Evolutionary conservation across 2,888 invertebrate genomes (phyloP).

Genomic region (Branchellion lobata): DNA sequence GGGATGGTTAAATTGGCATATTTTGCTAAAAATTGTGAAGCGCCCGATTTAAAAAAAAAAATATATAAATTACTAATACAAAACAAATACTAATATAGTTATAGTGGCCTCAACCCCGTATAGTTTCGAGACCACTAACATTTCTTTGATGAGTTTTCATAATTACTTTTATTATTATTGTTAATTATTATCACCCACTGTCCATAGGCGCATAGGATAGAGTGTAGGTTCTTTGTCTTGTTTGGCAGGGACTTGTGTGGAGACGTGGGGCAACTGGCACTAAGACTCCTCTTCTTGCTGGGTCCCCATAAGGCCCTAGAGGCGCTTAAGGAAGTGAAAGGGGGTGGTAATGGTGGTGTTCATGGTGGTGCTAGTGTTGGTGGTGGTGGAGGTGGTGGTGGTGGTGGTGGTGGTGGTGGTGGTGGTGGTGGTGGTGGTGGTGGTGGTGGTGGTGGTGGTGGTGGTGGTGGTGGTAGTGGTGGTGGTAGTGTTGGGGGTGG

Average conservation of each 20-base stretch:
- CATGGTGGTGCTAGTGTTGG: not conserved
- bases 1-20: no score
- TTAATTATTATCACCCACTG: slow-evolving; percentile 26
- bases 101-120: no score
- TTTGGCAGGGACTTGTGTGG: slow-evolving; percentile 46
- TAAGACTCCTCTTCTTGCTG: slow-evolving; percentile 43
- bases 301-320: slow-evolving; percentile 39
- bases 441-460: not conserved
- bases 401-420: not conserved
- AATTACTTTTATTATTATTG: not conserved
- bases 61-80: no score
- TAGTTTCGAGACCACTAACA: no score
- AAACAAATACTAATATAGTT: no score
- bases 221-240: slow-evolving; percentile 48
- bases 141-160: no score
- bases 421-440: not conserved
- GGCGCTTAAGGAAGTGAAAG: not conserved
- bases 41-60: no score
- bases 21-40: no score
- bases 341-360: not conserved
- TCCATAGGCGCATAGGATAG: slow-evolving; percentile 48
- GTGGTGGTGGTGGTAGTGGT: not conserved
- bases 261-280: slow-evolving; percentile 50
- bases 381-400: not conserved
- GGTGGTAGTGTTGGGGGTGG: not conserved